A percentile compares a stretch with the other conserved stretches of the same genome.
Evolutionary conservation across 2,113 vertebrate species (phyloP).

Genomic region (mouse (Mus musculus)): GRCm39 chr2:137013001-137013500

Average conservation of each 20-base stretch:
- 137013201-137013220: slow-evolving; percentile 73
- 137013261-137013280: slow-evolving; percentile 70
- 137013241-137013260: slow-evolving; percentile 74
- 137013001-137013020: background rate
- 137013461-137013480: slow-evolving; percentile 60
- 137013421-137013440: slow-evolving; percentile 52
- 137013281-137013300: slow-evolving; percentile 63
- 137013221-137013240: slow-evolving; percentile 71
- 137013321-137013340: slow-evolving; percentile 71
- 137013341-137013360: slow-evolving; percentile 70
- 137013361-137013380: slow-evolving; percentile 64
- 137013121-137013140: slow-evolving; percentile 52
- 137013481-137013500: slow-evolving; percentile 45
- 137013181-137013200: slow-evolving; percentile 68
- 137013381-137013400: slow-evolving; percentile 73
- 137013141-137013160: slow-evolving; percentile 52
- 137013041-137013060: background rate
- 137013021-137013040: slow-evolving; percentile 11
- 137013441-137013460: slow-evolving; percentile 56
- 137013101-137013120: background rate
- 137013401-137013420: slow-evolving; percentile 76
- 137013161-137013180: slow-evolving; percentile 76
- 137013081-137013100: background rate
- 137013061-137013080: background rate
- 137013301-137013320: slow-evolving; percentile 57